Conservation (phyloP, 1,140 invertebrate species). For the Aricia agestis region DNA sequence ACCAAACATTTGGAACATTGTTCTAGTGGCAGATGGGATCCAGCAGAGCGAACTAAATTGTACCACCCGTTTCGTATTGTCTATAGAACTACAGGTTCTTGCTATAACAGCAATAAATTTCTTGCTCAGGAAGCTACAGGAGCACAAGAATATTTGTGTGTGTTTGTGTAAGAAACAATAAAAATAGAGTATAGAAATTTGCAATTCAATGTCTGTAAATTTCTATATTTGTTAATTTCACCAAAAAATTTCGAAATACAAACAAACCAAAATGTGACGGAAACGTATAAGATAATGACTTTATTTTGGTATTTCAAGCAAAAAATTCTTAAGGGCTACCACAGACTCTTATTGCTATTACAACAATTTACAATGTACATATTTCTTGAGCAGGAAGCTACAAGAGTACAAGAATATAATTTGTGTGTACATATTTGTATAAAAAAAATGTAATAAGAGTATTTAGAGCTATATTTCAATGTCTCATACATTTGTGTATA, state of each 20-base stretch:
- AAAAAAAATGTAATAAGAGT: no score
- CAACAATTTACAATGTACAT: no score
- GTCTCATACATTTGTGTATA: no score
- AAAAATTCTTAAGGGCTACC: no score
- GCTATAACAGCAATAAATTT: background rate
- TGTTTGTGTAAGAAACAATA: background rate
- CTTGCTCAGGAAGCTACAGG: background rate
- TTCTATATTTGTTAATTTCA: background rate
- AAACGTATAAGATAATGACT: no score
- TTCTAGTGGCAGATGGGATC: background rate
- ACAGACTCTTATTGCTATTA: no score
- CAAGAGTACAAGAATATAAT: no score
- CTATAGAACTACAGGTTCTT: background rate
- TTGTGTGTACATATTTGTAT: no score
- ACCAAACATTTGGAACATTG: slow-evolving; percentile 7
- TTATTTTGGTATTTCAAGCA: no score
- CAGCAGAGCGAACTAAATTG: background rate
- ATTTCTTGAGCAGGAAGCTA: no score
- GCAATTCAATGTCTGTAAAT: background rate
- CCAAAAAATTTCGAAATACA: background rate
- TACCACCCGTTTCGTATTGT: slow-evolving; percentile 8
- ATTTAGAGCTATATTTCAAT: no score
- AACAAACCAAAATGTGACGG: background rate
- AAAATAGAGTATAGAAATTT: background rate
- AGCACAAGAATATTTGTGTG: background rate